These are phyloP conservation scores for Gryllus bimaculatus DNA, from an alignment of 1,140 invertebrate species.

Conservation along the genomic window DNA sequence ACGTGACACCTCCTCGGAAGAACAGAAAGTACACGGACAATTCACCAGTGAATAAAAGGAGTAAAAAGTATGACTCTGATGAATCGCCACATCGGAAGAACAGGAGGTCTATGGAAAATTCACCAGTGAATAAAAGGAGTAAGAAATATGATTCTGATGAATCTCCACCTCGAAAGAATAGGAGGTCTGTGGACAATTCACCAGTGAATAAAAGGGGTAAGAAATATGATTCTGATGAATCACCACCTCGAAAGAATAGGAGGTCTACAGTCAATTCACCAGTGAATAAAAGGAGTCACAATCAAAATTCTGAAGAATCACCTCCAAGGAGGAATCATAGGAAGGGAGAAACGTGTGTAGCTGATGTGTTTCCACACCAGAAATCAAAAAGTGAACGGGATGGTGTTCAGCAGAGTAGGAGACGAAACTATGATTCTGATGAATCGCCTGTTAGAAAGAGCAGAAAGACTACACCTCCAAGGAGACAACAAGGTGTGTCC, in stretches of 20 bases:
- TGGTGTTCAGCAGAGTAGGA: neutral
- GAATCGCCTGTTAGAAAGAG: neutral
- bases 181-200: slow-evolving; percentile 14
- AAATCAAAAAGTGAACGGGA: neutral
- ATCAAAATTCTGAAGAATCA: neutral
- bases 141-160: slow-evolving; percentile 28
- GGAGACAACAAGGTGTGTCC: neutral
- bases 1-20: neutral
- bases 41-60: slow-evolving; percentile 19
- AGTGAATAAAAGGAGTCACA: slow-evolving; percentile 8
- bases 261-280: neutral
- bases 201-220: slow-evolving; percentile 11
- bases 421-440: neutral
- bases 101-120: slow-evolving; percentile 17
- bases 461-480: neutral
- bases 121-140: slow-evolving; percentile 19
- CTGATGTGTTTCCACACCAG: neutral
- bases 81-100: slow-evolving; percentile 24
- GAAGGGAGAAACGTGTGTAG: neutral
- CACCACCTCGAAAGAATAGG: slow-evolving; percentile 28
- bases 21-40: neutral
- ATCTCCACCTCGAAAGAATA: slow-evolving; percentile 26
- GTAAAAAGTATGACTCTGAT: slow-evolving; percentile 28
- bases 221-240: slow-evolving; percentile 27
- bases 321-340: slow-evolving; percentile 25